These are phyloP conservation scores for Caenorhabditis sp. DNA, from an alignment of 2,888 invertebrate genomes.

Conservation along the genomic window DNA sequence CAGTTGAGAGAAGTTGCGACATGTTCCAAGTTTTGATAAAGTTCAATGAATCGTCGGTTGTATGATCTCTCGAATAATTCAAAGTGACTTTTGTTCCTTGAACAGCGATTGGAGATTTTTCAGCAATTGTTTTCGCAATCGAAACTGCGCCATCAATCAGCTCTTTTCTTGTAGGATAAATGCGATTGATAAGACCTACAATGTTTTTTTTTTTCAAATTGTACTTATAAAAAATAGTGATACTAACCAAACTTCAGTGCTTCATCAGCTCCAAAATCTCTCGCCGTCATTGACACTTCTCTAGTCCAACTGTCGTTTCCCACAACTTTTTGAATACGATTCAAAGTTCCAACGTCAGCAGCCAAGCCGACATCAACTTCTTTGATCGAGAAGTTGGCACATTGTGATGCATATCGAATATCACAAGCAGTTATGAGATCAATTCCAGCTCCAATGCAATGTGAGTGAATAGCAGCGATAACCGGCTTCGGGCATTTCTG, in stretches of 20 bases:
- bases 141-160: slow-evolving; percentile 69
- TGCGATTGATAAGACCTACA: slow-evolving; percentile 37
- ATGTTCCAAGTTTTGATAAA: slow-evolving; percentile 87
- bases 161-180: slow-evolving; percentile 25
- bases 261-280: slow-evolving; percentile 80
- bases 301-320: slow-evolving; percentile 86
- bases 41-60: slow-evolving; percentile 86
- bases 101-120: slow-evolving; percentile 91
- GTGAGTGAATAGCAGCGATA: slow-evolving; percentile 84
- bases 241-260: slow-evolving; percentile 41
- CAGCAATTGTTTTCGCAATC: slow-evolving; percentile 83
- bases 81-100: slow-evolving; percentile 84
- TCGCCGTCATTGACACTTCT: slow-evolving; percentile 87
- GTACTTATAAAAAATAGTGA: not conserved
- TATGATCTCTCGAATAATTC: slow-evolving; percentile 85
- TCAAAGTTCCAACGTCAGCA: slow-evolving; percentile 92
- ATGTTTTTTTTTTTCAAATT: not conserved
- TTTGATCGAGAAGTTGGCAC: slow-evolving; percentile 90
- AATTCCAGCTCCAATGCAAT: slow-evolving; percentile 90
- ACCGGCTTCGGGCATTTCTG: slow-evolving; percentile 86
- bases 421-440: slow-evolving; percentile 89
- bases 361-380: slow-evolving; percentile 84
- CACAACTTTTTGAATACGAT: slow-evolving; percentile 87
- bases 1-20: slow-evolving; percentile 88
- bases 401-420: slow-evolving; percentile 87